Conservation (phyloP, 2,888 invertebrate genomes). For the Drosophila emarginata region DNA sequence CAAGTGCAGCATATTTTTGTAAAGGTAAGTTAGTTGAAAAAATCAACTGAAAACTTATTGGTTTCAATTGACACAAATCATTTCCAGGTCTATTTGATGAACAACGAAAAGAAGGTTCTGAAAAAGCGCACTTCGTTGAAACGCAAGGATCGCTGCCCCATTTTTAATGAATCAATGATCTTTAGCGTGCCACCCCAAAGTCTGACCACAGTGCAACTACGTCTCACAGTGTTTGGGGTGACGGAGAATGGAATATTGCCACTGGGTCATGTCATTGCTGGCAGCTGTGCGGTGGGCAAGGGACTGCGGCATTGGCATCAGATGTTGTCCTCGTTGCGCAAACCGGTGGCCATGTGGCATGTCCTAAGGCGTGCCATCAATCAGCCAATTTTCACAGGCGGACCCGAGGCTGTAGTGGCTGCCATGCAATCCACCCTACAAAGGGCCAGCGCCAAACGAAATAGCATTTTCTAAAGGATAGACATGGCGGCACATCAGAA, state of each 20-base stretch:
- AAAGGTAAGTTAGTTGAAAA: conserved; percentile 83
- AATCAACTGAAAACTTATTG: neutral
- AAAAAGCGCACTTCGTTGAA: conserved; percentile 92
- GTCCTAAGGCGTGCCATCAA: conserved; percentile 84
- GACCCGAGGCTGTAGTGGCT: conserved; percentile 79
- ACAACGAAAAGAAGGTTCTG: conserved; percentile 90
- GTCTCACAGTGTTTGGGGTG: conserved; percentile 85
- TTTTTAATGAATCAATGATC: conserved; percentile 93
- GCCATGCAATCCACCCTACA: conserved; percentile 77
- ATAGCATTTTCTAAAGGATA: conserved; percentile 71
- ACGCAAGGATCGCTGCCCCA: conserved; percentile 88
- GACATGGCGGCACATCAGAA: neutral
- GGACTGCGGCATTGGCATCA: conserved; percentile 91
- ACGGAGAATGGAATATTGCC: conserved; percentile 84
- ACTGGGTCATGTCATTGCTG: conserved; percentile 91
- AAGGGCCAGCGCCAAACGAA: conserved; percentile 75
- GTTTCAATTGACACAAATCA: neutral
- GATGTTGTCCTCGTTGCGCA: conserved; percentile 90
- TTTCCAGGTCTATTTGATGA: conserved; percentile 88
- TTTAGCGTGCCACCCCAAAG: conserved; percentile 90
- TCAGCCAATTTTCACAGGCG: conserved; percentile 77
- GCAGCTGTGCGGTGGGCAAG: conserved; percentile 88
- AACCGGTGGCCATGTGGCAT: conserved; percentile 94
- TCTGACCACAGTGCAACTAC: conserved; percentile 88
- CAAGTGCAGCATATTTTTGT: conserved; percentile 88